phyloP scores from a whole-genome alignment of 2,797 vertebrate genomes.

The Microctenopoma stevenorrisi region DNA sequence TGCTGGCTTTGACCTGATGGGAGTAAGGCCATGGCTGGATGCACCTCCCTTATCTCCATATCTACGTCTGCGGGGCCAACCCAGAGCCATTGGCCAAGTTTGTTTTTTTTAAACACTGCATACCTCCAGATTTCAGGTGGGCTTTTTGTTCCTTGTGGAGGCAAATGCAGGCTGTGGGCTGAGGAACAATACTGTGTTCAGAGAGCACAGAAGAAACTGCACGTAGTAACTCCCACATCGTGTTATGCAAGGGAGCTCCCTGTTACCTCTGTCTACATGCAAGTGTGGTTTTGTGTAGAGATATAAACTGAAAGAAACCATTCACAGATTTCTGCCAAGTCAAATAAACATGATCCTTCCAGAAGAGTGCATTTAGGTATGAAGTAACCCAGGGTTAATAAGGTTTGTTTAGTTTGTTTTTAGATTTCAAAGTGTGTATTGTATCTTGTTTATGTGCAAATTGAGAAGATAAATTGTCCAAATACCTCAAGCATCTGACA shows the following conservation, averaged over 20 bases:
- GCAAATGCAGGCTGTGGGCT: slow-evolving; percentile 81
- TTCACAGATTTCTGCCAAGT: slow-evolving; percentile 26
- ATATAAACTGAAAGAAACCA: slow-evolving; percentile 7
- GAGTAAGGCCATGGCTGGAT: slow-evolving; percentile 76
- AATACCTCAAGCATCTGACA: neutral
- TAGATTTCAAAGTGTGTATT: slow-evolving; percentile 1
- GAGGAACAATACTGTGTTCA: slow-evolving; percentile 76
- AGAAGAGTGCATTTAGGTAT: slow-evolving; percentile 24
- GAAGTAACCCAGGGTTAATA: neutral
- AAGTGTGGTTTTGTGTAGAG: slow-evolving; percentile 6
- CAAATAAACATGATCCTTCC: slow-evolving; percentile 28
- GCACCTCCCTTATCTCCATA: slow-evolving; percentile 73
- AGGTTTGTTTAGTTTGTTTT: neutral
- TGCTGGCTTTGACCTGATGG: slow-evolving; percentile 74
- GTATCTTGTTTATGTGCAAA: slow-evolving; percentile 11
- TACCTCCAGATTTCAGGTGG: slow-evolving; percentile 71
- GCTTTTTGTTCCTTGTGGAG: slow-evolving; percentile 70
- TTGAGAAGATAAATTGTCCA: neutral
- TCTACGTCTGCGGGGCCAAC: slow-evolving; percentile 63
- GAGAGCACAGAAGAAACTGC: slow-evolving; percentile 78
- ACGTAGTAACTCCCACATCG: slow-evolving; percentile 71
- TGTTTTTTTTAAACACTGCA: slow-evolving; percentile 43
- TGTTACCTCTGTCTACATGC: slow-evolving; percentile 32
- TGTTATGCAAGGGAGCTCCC: slow-evolving; percentile 61
- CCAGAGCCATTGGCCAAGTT: slow-evolving; percentile 38